Percentiles rank a stretch among this genome's conserved stretches.
Evolutionary conservation across 2,888 invertebrate genomes (phyloP).

Genomic region (Drosophila tanythrix): DNA sequence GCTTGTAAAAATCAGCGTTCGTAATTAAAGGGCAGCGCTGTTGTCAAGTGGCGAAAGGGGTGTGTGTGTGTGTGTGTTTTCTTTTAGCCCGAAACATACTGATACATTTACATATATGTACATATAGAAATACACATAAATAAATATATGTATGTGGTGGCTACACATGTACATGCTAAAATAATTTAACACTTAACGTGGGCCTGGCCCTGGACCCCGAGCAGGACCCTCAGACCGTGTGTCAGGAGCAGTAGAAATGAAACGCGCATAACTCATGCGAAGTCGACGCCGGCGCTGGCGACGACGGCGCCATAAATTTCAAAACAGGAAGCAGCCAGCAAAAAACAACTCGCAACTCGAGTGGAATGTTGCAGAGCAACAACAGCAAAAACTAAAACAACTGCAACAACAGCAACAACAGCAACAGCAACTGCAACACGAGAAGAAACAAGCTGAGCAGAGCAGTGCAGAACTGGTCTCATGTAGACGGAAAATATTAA

Average conservation of each 20-base stretch:
- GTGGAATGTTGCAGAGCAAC: conserved; percentile 54
- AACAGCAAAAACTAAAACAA: conserved; percentile 6
- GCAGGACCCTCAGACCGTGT: conserved; percentile 12
- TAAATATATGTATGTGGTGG: not conserved
- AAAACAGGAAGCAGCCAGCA: conserved; percentile 70
- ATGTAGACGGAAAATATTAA: conserved; percentile 70
- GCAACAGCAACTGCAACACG: conserved; percentile 9
- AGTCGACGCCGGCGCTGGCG: conserved; percentile 55
- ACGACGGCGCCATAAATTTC: conserved; percentile 81
- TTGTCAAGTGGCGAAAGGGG: conserved; percentile 23
- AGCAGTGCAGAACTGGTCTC: conserved; percentile 20
- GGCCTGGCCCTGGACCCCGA: conserved; percentile 18
- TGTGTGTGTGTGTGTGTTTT: conserved; percentile 15
- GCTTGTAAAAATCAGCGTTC: conserved; percentile 46
- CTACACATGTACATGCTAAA: conserved; percentile 62
- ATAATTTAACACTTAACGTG: conserved; percentile 77
- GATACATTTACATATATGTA: not conserved
- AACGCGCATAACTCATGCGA: conserved; percentile 77
- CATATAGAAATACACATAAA: no score
- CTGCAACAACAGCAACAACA: not conserved
- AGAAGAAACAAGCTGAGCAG: conserved; percentile 15
- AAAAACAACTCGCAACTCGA: conserved; percentile 60
- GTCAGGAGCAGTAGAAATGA: conserved; percentile 56
- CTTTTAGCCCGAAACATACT: conserved; percentile 6
- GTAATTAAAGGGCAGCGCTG: conserved; percentile 59